Evolutionary conservation across 2,113 vertebrate genomes (phyloP).

Genomic region (Alosa alosa): DNA sequence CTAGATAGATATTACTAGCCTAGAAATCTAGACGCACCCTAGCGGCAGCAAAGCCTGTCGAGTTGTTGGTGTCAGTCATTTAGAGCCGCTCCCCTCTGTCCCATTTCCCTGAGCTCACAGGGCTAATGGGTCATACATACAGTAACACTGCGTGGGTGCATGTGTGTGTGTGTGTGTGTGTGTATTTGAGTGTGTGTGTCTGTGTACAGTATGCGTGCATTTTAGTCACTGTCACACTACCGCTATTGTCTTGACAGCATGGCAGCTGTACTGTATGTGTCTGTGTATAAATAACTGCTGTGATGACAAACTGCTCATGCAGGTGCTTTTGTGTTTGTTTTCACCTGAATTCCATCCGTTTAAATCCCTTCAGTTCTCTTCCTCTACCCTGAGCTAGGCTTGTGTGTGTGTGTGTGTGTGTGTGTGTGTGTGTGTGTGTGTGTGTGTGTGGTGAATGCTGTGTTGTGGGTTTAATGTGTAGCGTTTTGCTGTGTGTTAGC

Average conservation of each 20-base stretch:
- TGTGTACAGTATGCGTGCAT: background rate
- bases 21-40: too few species aligned
- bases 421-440: constrained; percentile 1
- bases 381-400: too few species aligned
- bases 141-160: too few species aligned
- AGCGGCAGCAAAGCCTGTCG: too few species aligned
- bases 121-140: background rate
- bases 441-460: background rate
- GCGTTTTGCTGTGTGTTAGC: background rate
- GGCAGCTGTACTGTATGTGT: background rate
- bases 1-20: too few species aligned
- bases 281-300: background rate
- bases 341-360: too few species aligned
- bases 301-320: background rate
- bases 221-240: background rate
- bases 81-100: background rate
- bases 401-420: background rate
- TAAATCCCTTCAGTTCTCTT: too few species aligned
- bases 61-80: too few species aligned
- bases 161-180: background rate
- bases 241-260: background rate
- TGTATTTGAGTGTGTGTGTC: too few species aligned
- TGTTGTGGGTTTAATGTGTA: background rate
- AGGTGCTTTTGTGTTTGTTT: too few species aligned
- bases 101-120: background rate